phyloP scores from a whole-genome alignment of 2,113 vertebrate species.

The Probosciger aterrimus region DNA sequence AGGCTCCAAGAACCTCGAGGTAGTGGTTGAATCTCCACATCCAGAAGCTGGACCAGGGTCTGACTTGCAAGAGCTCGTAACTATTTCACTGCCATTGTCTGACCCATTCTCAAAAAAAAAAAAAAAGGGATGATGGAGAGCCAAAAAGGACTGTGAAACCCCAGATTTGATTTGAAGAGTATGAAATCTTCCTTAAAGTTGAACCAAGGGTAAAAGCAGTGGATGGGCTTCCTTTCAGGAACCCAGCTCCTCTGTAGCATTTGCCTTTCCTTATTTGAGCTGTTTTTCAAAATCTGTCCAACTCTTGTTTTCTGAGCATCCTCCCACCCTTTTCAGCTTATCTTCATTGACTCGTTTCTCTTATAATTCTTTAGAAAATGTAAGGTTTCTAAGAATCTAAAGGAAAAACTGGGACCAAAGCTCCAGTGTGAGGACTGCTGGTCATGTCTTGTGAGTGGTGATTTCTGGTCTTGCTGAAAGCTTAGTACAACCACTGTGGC shows the following conservation, averaged over 20 bases:
- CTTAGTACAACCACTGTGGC: fast-evolving
- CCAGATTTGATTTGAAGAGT: background rate
- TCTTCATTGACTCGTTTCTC: background rate
- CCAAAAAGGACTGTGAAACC: background rate
- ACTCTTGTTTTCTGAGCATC: background rate
- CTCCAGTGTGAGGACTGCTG: background rate
- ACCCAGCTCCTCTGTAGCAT: background rate
- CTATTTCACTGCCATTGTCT: background rate
- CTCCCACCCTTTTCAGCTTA: background rate
- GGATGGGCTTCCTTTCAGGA: background rate
- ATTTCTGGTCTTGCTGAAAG: background rate
- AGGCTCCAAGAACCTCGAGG: background rate
- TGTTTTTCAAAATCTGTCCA: background rate
- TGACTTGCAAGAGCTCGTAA: fast-evolving
- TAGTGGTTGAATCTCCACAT: fast-evolving
- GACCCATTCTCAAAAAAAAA: background rate
- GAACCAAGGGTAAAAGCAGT: background rate
- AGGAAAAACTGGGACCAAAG: background rate
- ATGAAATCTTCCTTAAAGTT: background rate
- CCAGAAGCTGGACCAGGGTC: background rate
- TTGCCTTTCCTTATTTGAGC: background rate
- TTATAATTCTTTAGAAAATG: background rate
- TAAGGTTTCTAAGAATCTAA: background rate
- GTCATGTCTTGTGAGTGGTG: fast-evolving
- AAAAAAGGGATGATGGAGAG: background rate